Evolutionary conservation across 2,797 vertebrate species (phyloP).

Genomic region (Eutrigla gurnardus): DNA sequence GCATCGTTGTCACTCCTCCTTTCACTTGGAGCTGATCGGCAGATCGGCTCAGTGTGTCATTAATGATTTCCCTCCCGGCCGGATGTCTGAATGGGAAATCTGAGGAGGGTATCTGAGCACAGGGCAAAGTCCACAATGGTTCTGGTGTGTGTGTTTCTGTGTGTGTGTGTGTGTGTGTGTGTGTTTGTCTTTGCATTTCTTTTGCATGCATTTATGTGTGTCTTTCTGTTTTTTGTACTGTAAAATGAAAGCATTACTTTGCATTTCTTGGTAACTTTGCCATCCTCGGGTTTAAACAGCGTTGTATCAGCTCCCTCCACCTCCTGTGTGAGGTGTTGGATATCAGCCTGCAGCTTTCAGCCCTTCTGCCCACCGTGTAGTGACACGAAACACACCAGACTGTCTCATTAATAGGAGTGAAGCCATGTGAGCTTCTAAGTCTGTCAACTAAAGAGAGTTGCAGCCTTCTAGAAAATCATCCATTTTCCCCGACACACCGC

Average conservation of each 20-base stretch:
- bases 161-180: slow-evolving; percentile 23
- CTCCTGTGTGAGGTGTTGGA: slow-evolving; percentile 34
- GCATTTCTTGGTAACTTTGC: slow-evolving; percentile 15
- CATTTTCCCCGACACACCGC: background rate
- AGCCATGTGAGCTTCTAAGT: slow-evolving; percentile 5
- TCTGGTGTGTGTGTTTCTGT: slow-evolving; percentile 30
- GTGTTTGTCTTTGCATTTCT: slow-evolving; percentile 19
- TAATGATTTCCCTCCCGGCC: slow-evolving; percentile 61
- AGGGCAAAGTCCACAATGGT: slow-evolving; percentile 34
- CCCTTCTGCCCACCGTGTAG: slow-evolving; percentile 22
- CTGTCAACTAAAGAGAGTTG: slow-evolving; percentile 4
- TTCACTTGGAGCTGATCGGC: slow-evolving; percentile 22
- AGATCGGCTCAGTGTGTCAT: slow-evolving; percentile 52
- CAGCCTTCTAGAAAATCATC: slow-evolving; percentile 19
- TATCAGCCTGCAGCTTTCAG: slow-evolving; percentile 29
- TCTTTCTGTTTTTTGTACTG: slow-evolving; percentile 5
- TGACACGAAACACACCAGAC: slow-evolving; percentile 3
- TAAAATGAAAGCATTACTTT: slow-evolving; percentile 26
- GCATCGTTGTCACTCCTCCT: background rate
- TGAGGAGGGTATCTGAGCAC: slow-evolving; percentile 62
- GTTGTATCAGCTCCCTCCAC: slow-evolving; percentile 18
- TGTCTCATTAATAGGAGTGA: slow-evolving; percentile 8
- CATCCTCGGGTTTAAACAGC: background rate
- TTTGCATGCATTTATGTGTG: background rate
- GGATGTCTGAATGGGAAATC: slow-evolving; percentile 65